Base-by-base conservation (phyloP, 23 tunicate genomes). In the Ciona savignyi region DNA sequence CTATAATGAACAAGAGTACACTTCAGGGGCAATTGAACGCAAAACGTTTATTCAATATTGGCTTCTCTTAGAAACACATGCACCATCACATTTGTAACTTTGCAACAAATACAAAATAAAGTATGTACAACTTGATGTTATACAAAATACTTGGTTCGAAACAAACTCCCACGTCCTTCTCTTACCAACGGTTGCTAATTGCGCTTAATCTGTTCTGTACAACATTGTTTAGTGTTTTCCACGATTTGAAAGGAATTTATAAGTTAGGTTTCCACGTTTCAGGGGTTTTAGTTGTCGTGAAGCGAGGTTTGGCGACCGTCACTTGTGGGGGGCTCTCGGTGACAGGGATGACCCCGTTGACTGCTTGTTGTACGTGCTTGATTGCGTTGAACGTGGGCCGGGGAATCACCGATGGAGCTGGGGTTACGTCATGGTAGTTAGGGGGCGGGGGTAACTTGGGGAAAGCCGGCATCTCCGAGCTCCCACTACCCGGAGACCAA, bases 221-320 rank as follows among this genome's bases (percentile, higher is more conserved):
- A n/a, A n/a, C n/a, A n/a, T n/a, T n/a, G n/a, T n/a, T 21, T 3
- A 33, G 20, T 1, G 77, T 65, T 2, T 4, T 49, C 77, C 77
- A 73, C 66, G 23, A 49, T 15, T 6, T 27, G 2, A 62, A 15
- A 24, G 31, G 23, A 1, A 62, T 51, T 29, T 3, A 30, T 28
- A 70, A n/a, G n/a, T n/a, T n/a, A 3, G 79, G 79, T 9, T 23
- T 29, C 79, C 79, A 74, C 70, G 23, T 74, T 22, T 23, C 24
- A 1, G 32, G 25, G 19, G 51, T 26, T 1, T 51, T 51, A 33
- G 1, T 66, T 25, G 81, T 29, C 4, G 25, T 66, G 35, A 77
- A 77, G 1, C 27, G 28, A 3, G 81, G 81, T 26, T 66, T 77
- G 6, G 81, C 70, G 33, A 32, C 34, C 24, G 32, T 62, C 33